phyloP scores from a whole-genome alignment of 2,888 invertebrate genomes.

The Fragum sueziense region DNA sequence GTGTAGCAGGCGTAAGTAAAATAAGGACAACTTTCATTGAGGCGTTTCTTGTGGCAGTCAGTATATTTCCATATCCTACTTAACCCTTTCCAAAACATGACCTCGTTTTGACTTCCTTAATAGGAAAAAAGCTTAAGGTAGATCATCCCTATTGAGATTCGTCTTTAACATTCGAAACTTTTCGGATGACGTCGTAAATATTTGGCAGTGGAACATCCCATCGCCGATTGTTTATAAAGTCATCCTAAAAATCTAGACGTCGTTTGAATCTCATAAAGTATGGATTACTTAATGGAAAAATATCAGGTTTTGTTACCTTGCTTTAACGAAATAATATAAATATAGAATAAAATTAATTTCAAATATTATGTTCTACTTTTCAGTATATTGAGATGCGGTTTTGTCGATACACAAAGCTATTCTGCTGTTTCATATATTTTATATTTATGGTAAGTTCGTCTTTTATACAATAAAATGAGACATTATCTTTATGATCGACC shows the following conservation, averaged over 20 bases:
- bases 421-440: slow-evolving; percentile 6
- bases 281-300: not conserved
- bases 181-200: too few species aligned
- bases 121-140: too few species aligned
- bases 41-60: too few species aligned
- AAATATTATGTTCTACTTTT: not conserved
- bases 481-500: too few species aligned
- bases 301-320: not conserved
- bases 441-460: slow-evolving; percentile 3
- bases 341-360: not conserved
- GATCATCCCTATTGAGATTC: not conserved
- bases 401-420: slow-evolving; percentile 6
- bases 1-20: too few species aligned
- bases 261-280: not conserved
- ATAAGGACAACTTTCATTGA: too few species aligned
- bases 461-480: too few species aligned
- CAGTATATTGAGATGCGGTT: slow-evolving; percentile 18
- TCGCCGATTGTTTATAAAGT: not conserved
- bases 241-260: not conserved
- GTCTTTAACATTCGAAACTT: not conserved
- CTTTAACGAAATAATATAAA: not conserved
- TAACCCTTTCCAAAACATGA: too few species aligned
- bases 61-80: too few species aligned
- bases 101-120: too few species aligned
- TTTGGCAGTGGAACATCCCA: too few species aligned